These are phyloP conservation scores for Ophion ellenae DNA, from an alignment of 2,888 invertebrate genomes.

Conservation along the genomic window DNA sequence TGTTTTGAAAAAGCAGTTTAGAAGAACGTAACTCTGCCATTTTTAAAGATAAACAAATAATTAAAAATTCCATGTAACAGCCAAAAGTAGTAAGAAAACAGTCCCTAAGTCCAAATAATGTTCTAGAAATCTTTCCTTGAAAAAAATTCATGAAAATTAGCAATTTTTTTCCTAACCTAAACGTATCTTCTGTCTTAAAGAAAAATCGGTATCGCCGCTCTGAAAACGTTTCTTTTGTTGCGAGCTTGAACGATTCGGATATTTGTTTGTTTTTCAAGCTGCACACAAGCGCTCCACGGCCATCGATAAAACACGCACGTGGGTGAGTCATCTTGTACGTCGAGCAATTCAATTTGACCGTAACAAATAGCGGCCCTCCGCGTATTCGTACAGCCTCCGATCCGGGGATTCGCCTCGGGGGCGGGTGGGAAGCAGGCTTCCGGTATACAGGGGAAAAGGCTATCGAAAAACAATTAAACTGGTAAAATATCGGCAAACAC, in stretches of 20 bases:
- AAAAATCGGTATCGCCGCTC: too few species aligned
- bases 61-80: too few species aligned
- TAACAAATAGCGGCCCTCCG: slow-evolving; percentile 72
- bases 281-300: not conserved
- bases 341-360: slow-evolving; percentile 78
- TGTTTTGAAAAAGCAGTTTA: too few species aligned
- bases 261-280: slow-evolving; percentile 35
- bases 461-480: slow-evolving; percentile 82
- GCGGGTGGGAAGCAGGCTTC: not conserved
- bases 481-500: slow-evolving; percentile 81
- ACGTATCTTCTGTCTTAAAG: too few species aligned
- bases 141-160: too few species aligned
- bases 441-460: slow-evolving; percentile 61
- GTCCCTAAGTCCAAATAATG: too few species aligned
- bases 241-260: not conserved
- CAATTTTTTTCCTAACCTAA: too few species aligned
- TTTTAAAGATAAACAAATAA: too few species aligned
- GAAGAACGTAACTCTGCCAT: too few species aligned
- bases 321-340: slow-evolving; percentile 77
- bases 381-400: slow-evolving; percentile 15
- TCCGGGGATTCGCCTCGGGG: not conserved
- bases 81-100: too few species aligned
- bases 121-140: too few species aligned
- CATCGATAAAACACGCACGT: slow-evolving; percentile 69
- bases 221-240: not conserved